Conservation (phyloP, 2,888 invertebrate genomes). For the Pammene fasciana region DNA sequence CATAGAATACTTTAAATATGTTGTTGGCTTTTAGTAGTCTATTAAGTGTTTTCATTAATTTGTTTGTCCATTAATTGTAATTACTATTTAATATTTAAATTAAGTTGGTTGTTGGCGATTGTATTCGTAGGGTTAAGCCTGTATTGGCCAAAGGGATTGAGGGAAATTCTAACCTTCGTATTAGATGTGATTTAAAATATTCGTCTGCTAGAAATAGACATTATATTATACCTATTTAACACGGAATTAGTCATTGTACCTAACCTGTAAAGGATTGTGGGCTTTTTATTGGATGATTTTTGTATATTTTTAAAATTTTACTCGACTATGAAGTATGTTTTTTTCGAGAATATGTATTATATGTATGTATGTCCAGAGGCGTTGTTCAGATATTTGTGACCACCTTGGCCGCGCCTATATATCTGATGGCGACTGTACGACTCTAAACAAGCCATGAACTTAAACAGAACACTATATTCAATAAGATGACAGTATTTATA, state of each 20-base stretch:
- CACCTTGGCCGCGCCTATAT: too few species aligned
- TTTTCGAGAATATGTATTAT: not conserved
- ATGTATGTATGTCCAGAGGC: not conserved
- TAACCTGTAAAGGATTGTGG: conserved; percentile 29
- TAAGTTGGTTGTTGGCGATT: conserved; percentile 44
- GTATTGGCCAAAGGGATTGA: conserved; percentile 38
- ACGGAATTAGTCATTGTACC: conserved; percentile 41
- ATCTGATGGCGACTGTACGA: too few species aligned
- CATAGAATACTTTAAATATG: conserved; percentile 43
- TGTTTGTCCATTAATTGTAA: conserved; percentile 49
- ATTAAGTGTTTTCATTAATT: conserved; percentile 52
- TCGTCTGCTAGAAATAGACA: conserved; percentile 35
- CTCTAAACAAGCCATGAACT: too few species aligned
- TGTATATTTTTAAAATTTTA: not conserved
- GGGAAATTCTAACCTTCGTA: conserved; percentile 29
- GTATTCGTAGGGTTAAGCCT: conserved; percentile 34
- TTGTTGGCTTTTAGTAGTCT: conserved; percentile 62
- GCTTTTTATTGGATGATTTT: conserved; percentile 28
- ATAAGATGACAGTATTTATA: too few species aligned
- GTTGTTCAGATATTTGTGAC: too few species aligned
- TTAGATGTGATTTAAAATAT: conserved; percentile 41
- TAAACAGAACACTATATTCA: too few species aligned
- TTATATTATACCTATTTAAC: conserved; percentile 23
- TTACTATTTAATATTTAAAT: conserved; percentile 43
- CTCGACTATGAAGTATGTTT: not conserved